Conservation (phyloP, 1,140 invertebrate species). For the Caenorhabditis briggsae region DNA sequence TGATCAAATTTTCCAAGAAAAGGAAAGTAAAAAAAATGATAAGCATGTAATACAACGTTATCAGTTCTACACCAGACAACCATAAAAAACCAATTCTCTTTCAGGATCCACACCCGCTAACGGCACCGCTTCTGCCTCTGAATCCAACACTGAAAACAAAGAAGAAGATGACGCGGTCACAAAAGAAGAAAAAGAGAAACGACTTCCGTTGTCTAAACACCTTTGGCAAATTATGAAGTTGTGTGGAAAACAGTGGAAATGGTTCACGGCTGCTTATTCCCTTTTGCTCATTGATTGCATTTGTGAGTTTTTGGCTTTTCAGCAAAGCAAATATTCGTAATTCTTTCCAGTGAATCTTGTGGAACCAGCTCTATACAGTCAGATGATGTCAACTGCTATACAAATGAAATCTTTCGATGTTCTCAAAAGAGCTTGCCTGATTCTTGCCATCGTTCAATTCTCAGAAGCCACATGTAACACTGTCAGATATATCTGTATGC, state of each 20-base stretch:
- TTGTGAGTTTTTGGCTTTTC: background rate
- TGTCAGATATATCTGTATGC: conserved; percentile 42
- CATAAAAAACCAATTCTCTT: too few relatives aligned
- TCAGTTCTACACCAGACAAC: too few relatives aligned
- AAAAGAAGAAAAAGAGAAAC: conserved; percentile 45
- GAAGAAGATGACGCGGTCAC: conserved; percentile 37
- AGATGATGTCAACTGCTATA: conserved; percentile 38
- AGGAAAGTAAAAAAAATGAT: background rate
- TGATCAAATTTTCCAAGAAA: too few relatives aligned
- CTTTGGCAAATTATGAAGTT: conserved; percentile 37
- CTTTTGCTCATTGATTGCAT: conserved; percentile 30
- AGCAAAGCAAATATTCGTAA: too few relatives aligned
- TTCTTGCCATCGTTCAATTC: conserved; percentile 24
- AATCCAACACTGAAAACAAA: background rate
- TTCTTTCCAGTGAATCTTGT: conserved; percentile 23
- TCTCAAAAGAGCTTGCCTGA: conserved; percentile 16
- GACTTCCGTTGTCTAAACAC: conserved; percentile 25
- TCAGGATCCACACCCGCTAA: background rate
- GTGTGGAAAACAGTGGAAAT: conserved; percentile 37
- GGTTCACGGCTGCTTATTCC: conserved; percentile 20
- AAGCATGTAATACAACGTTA: background rate
- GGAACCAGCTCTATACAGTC: conserved; percentile 26
- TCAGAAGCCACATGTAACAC: conserved; percentile 19
- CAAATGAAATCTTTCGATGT: conserved; percentile 39
- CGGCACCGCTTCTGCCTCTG: background rate